Conservation (phyloP, 2,888 invertebrate genomes). For the Hetaerina titia region DNA sequence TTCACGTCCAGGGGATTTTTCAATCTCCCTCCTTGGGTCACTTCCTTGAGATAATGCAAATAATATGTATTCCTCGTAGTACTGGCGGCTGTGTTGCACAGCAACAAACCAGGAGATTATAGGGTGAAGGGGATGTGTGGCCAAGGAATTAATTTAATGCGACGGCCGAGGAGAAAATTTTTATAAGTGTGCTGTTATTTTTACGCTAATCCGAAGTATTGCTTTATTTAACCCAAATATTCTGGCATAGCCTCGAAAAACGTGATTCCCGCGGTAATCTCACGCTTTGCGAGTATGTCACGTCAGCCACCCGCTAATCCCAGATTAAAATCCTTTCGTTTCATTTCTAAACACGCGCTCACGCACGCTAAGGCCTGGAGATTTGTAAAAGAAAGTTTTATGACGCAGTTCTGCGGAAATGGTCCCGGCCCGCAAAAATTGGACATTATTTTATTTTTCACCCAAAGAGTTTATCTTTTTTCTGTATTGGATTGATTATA, state of each 20-base stretch:
- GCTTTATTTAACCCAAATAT: neutral
- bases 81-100: no score
- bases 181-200: neutral
- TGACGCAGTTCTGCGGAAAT: neutral
- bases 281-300: neutral
- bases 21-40: no score
- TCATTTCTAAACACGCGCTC: neutral
- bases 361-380: neutral
- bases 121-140: no score
- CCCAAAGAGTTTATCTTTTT: no score
- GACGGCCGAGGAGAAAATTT: neutral
- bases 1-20: no score
- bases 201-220: neutral
- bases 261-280: neutral
- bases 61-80: no score
- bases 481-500: no score
- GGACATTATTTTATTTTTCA: no score
- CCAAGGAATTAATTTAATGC: neutral
- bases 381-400: neutral
- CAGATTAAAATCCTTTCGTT: constrained; percentile 1
- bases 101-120: no score
- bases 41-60: no score
- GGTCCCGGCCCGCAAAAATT: neutral
- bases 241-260: neutral
- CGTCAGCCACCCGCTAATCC: neutral